Evolutionary conservation across 2,113 vertebrate species (phyloP).

Genomic region (Solea solea): DNA sequence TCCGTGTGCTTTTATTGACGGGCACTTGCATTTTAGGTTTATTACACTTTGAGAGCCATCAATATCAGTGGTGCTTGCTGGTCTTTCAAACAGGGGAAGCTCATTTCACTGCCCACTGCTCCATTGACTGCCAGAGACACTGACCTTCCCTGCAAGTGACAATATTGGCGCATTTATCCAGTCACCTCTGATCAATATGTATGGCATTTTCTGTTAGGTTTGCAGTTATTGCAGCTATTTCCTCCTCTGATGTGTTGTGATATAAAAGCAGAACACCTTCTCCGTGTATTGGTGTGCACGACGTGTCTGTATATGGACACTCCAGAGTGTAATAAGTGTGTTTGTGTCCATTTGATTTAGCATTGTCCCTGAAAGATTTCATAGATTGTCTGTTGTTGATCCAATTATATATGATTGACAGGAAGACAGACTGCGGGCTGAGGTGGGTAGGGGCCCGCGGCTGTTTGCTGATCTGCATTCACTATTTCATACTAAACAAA

Average conservation of each 20-base stretch:
- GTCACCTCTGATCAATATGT: background rate
- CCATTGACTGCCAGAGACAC: too few species aligned
- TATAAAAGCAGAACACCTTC: background rate
- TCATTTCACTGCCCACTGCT: too few species aligned
- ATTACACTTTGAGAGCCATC: background rate
- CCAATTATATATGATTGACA: slow-evolving; percentile 83
- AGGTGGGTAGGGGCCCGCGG: slow-evolving; percentile 57
- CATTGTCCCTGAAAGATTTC: slow-evolving; percentile 58
- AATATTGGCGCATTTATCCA: too few species aligned
- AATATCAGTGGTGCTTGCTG: too few species aligned
- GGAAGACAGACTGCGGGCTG: slow-evolving; percentile 51
- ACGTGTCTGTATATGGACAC: background rate
- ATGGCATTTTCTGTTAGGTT: background rate
- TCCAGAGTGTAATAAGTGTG: background rate
- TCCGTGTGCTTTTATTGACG: slow-evolving; percentile 6
- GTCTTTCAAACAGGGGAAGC: too few species aligned
- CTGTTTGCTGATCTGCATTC: slow-evolving; percentile 74
- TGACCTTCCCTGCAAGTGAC: too few species aligned
- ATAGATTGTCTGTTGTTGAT: slow-evolving; percentile 67
- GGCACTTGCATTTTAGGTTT: background rate
- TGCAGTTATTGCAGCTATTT: background rate
- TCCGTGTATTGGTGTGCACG: background rate
- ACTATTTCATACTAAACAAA: slow-evolving; percentile 55
- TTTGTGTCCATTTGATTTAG: slow-evolving; percentile 41
- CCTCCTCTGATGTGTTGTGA: background rate